A percentile compares a stretch with the other conserved stretches of the same genome.
Conservation (phyloP, 2,888 invertebrate genomes). For the Latrodectus hesperus region DNA sequence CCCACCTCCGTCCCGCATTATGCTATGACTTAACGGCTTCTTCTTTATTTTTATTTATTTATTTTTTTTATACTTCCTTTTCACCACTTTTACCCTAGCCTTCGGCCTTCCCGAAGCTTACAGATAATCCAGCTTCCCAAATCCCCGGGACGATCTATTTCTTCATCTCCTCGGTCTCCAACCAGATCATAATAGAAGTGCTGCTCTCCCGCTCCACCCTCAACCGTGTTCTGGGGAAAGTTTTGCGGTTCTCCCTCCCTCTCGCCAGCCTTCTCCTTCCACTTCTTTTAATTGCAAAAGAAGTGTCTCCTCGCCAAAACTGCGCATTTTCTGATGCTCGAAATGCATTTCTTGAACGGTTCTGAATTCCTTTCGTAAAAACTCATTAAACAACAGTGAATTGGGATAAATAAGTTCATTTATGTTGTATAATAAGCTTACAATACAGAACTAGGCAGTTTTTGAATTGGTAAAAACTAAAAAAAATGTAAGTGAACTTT, state of each 20-base stretch:
- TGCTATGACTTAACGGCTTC: conserved; percentile 45
- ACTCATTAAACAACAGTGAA: too few relatives aligned
- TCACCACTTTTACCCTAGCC: not conserved
- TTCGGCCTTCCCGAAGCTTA: conserved; percentile 15
- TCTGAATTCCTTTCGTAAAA: too few relatives aligned
- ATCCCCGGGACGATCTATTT: conserved; percentile 49
- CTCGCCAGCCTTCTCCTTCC: too few relatives aligned
- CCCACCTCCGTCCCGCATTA: conserved; percentile 40
- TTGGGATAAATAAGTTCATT: too few relatives aligned
- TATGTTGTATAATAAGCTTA: too few relatives aligned
- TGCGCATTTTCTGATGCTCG: too few relatives aligned
- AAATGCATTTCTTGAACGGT: too few relatives aligned
- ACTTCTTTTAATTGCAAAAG: too few relatives aligned
- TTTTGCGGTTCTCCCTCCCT: not conserved
- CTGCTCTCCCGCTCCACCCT: not conserved
- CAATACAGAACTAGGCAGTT: too few relatives aligned
- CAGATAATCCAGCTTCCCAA: conserved; percentile 35
- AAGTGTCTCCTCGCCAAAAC: too few relatives aligned
- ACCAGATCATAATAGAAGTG: conserved; percentile 29
- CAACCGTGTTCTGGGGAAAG: conserved; percentile 1
- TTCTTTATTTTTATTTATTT: not conserved
- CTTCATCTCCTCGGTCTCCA: conserved; percentile 22
- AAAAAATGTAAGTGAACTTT: too few relatives aligned
- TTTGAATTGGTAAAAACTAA: too few relatives aligned
- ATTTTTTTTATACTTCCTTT: not conserved